These are phyloP conservation scores for Scolanthus callimorphus DNA, from an alignment of 92 coral and sea anemone genomes.

Conservation along the genomic window DNA sequence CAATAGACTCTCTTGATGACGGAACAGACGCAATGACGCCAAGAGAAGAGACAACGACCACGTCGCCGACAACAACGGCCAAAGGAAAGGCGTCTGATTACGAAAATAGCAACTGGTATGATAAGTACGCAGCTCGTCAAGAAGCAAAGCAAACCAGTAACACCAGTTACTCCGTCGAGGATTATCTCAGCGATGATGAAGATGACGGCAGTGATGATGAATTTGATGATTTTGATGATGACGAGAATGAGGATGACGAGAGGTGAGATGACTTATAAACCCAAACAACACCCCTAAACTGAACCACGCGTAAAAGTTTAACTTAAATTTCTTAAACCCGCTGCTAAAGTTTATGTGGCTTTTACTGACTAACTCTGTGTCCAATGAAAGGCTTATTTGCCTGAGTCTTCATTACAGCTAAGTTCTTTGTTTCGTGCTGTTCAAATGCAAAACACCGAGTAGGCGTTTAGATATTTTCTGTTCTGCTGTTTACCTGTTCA, in stretches of 20 bases:
- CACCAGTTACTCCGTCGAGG: conserved; percentile 24
- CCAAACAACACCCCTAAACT: neutral
- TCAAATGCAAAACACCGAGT: too few relatives aligned
- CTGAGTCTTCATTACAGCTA: too few relatives aligned
- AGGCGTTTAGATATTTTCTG: too few relatives aligned
- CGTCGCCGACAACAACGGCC: too few relatives aligned
- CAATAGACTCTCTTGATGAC: neutral
- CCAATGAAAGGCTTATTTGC: too few relatives aligned
- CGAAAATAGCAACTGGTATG: conserved; percentile 13
- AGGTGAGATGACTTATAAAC: conserved; percentile 28
- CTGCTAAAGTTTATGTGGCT: too few relatives aligned
- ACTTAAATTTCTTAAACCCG: too few relatives aligned
- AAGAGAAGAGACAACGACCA: too few relatives aligned
- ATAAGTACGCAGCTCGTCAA: conserved; percentile 1
- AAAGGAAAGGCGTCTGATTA: conserved; percentile 5
- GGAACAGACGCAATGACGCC: neutral
- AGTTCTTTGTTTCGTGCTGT: too few relatives aligned
- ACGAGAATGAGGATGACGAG: conserved; percentile 4
- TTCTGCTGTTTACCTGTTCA: too few relatives aligned
- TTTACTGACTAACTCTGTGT: too few relatives aligned
- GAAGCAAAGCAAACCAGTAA: neutral
- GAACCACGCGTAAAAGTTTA: too few relatives aligned
- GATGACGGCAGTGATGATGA: conserved; percentile 31
- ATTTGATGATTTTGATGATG: conserved; percentile 15
- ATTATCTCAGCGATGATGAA: conserved; percentile 33